phyloP scores from a whole-genome alignment of 2,888 invertebrate genomes.

The Cephus sareptanus region DNA sequence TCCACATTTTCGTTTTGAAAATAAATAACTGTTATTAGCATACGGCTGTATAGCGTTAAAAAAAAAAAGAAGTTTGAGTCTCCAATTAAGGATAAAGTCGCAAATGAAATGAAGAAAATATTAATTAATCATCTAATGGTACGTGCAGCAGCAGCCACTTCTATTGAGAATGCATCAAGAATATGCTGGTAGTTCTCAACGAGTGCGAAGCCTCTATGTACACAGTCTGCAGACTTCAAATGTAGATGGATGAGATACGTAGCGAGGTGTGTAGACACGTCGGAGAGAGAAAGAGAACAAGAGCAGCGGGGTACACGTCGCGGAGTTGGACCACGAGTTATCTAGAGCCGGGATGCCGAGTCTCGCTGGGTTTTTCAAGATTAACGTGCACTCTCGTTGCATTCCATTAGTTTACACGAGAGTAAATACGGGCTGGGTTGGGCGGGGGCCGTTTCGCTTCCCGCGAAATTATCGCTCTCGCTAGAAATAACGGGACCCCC shows the following conservation, averaged over 20 bases:
- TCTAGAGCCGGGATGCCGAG: not conserved
- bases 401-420: not conserved
- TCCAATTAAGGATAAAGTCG: not conserved
- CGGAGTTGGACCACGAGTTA: constrained; percentile 1
- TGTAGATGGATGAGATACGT: not conserved
- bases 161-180: not conserved
- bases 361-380: constrained; percentile 3
- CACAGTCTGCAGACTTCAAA: not conserved
- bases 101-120: not conserved
- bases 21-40: too few relatives aligned
- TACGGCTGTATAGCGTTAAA: not conserved
- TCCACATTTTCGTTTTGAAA: too few relatives aligned
- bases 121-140: not conserved
- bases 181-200: not conserved
- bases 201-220: not conserved
- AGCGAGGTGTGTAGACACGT: not conserved
- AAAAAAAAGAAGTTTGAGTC: not conserved
- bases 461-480: not conserved
- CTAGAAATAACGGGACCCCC: not conserved
- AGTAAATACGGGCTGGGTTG: not conserved
- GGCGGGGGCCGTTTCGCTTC: not conserved
- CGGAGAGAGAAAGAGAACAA: not conserved
- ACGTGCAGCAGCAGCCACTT: not conserved
- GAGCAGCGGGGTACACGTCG: not conserved
- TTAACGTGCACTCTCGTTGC: constrained; percentile 3